phyloP scores from a whole-genome alignment of 2,888 invertebrate genomes.

The Trichopoda pennipes region DNA sequence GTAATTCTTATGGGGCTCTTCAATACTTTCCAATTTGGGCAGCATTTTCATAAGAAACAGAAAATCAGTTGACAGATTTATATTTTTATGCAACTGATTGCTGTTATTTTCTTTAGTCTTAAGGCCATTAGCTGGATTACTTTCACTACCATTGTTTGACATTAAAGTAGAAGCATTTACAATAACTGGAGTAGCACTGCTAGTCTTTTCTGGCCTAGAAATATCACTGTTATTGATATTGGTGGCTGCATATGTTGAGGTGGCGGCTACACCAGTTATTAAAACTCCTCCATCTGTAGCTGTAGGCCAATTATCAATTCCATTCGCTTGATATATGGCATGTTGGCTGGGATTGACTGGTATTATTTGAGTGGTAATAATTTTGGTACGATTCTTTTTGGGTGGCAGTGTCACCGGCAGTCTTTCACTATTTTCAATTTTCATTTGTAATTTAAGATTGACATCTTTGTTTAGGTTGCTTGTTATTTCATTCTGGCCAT shows the following conservation, averaged over 20 bases:
- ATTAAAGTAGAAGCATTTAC: conserved; percentile 63
- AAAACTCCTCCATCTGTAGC: conserved; percentile 20
- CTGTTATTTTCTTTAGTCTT: conserved; percentile 37
- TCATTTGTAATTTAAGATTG: conserved; percentile 19
- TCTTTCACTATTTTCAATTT: conserved; percentile 58
- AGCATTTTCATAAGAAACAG: conserved; percentile 79
- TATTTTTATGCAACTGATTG: conserved; percentile 71
- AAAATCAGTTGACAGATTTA: conserved; percentile 78
- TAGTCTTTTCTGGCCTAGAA: conserved; percentile 50
- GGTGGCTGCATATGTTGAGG: not conserved
- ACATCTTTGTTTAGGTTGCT: not conserved
- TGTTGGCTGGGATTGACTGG: conserved; percentile 55
- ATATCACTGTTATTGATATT: conserved; percentile 12
- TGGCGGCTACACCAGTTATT: not conserved
- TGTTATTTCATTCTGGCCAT: not conserved
- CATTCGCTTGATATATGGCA: conserved; percentile 38
- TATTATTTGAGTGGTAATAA: conserved; percentile 67
- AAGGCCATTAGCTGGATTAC: conserved; percentile 15
- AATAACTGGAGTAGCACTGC: conserved; percentile 69
- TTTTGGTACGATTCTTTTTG: conserved; percentile 77
- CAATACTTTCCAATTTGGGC: conserved; percentile 77
- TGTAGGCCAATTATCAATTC: conserved; percentile 51
- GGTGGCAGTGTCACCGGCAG: conserved; percentile 77
- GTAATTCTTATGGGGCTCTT: conserved; percentile 77
- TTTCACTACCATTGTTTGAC: conserved; percentile 18